A percentile compares a stretch with the other conserved stretches of the same genome.
Evolutionary conservation across 2,888 invertebrate genomes (phyloP).

Genomic region (Cryptocheilus praepositus): DNA sequence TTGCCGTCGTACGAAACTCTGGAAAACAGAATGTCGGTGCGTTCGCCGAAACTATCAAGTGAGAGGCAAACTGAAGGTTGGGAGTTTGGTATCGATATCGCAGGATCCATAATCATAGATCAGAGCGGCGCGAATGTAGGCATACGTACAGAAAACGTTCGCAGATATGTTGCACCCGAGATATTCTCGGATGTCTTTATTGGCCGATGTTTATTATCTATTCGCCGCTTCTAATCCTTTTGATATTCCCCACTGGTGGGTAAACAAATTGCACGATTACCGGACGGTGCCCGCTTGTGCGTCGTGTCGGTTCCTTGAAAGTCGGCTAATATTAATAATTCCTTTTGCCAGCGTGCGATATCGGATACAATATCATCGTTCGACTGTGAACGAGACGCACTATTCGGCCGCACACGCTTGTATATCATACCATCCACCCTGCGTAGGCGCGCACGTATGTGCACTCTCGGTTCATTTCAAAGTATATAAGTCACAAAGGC

Average conservation of each 20-base stretch:
- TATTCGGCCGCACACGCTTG: not conserved
- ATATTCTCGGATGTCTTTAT: constrained; percentile 69
- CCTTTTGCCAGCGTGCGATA: constrained; percentile 41
- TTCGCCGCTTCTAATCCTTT: constrained; percentile 69
- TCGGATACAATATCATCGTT: not conserved
- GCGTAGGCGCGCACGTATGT: not conserved
- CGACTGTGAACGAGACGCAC: not conserved
- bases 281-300: constrained; percentile 24
- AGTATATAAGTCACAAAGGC: constrained; percentile 55
- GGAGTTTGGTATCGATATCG: constrained; percentile 48
- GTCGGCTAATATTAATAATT: constrained; percentile 63
- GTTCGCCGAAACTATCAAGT: not conserved
- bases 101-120: constrained; percentile 67
- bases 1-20: too few species aligned
- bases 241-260: constrained; percentile 65
- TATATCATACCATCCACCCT: too few species aligned
- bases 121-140: constrained; percentile 27
- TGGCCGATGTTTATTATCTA: constrained; percentile 71
- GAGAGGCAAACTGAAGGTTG: constrained; percentile 29
- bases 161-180: constrained; percentile 44
- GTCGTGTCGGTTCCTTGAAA: constrained; percentile 55
- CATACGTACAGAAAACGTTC: constrained; percentile 25
- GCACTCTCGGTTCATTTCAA: constrained; percentile 18
- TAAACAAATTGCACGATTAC: constrained; percentile 69
- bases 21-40: too few species aligned